Base-by-base conservation (phyloP, 2,113 vertebrate species). In the Machaerirhynchus nigripectus region DNA sequence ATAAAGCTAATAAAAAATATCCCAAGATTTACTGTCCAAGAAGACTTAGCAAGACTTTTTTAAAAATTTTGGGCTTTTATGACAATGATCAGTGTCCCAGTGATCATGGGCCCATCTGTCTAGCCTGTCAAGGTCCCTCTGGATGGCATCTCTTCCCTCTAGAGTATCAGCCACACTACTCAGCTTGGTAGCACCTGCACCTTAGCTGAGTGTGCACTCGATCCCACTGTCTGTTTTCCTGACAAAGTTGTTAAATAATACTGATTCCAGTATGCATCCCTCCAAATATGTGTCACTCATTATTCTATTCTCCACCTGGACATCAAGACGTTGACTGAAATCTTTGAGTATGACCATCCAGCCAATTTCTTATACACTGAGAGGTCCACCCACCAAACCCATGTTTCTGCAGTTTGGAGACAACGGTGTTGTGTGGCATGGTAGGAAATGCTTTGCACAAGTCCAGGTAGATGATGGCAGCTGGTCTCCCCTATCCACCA, bases 191-290 rank as follows among this genome's bases (percentile, higher is more conserved):
- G 39, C 10, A 2, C 53, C 27, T 2, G 11, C 35, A 71, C 31
- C 18, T 6, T 47, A 57, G 13, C 40, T 33, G 64, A 50, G 15
- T 13, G 19, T 30, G 26, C 19, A 20, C 20, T 65, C 8, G 7
- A 17, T 39, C 49, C 30, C 31, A 17, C 12, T 53, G 39, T 30
- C 10, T 1, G 0, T 42, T 22, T 57, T 20, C 4, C n/a, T 7
- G 1, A 13, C 15, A 30, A 56, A 83, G 17, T 11, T 46, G 8
- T 82, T 67, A 26, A 73, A 20, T 30, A 46, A 14, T 31, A 22
- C 1, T 4, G 2, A 17, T 79, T 44, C 10, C 27, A 37, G 0
- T 20, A 23, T 0, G 0, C 14, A 53, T 10, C 6, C 7, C 40
- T 44, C 42, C 17, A 44, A 44, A 44, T 44, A 17, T 42, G 42